Evolutionary conservation across 2,888 invertebrate species (phyloP).

Genomic region (Ptycholaimellus sp.): DNA sequence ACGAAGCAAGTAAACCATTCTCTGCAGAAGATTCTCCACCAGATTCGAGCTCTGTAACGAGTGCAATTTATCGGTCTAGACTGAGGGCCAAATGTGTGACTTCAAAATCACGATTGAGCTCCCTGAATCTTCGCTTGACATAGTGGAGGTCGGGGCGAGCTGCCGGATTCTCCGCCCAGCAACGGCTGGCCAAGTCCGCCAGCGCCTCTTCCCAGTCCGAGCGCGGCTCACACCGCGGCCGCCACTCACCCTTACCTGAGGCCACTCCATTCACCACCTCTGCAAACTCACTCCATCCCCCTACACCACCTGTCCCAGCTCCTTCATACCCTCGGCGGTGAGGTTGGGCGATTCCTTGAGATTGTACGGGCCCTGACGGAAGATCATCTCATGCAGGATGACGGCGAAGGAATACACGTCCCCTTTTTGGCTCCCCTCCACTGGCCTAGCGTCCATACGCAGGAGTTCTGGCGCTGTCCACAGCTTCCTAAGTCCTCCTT

Average conservation of each 20-base stretch:
- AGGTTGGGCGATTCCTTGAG: slow-evolving; percentile 40
- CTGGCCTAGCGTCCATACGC: not conserved
- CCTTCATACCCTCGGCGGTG: slow-evolving; percentile 52
- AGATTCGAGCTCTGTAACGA: slow-evolving; percentile 12
- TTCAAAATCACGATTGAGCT: too few relatives aligned
- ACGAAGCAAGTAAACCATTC: too few relatives aligned
- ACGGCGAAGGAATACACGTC: slow-evolving; percentile 8
- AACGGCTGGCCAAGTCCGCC: slow-evolving; percentile 35
- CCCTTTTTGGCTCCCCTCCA: not conserved
- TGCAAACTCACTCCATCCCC: slow-evolving; percentile 2
- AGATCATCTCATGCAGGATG: slow-evolving; percentile 44
- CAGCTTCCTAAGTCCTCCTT: too few relatives aligned
- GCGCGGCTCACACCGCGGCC: slow-evolving; percentile 46
- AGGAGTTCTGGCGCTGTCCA: slow-evolving; percentile 3
- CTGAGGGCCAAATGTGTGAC: too few relatives aligned
- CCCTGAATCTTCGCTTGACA: too few relatives aligned
- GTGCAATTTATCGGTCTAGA: too few relatives aligned
- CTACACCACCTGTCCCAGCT: too few relatives aligned
- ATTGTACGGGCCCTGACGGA: slow-evolving; percentile 60
- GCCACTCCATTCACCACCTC: slow-evolving; percentile 5
- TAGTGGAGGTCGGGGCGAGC: slow-evolving; percentile 68
- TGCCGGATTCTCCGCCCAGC: slow-evolving; percentile 71
- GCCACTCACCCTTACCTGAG: slow-evolving; percentile 31
- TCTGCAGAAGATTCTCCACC: slow-evolving; percentile 54
- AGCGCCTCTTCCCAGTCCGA: slow-evolving; percentile 41